Evolutionary conservation across 2,888 invertebrate species (phyloP).

Genomic region (Gastrophysa polygoni): DNA sequence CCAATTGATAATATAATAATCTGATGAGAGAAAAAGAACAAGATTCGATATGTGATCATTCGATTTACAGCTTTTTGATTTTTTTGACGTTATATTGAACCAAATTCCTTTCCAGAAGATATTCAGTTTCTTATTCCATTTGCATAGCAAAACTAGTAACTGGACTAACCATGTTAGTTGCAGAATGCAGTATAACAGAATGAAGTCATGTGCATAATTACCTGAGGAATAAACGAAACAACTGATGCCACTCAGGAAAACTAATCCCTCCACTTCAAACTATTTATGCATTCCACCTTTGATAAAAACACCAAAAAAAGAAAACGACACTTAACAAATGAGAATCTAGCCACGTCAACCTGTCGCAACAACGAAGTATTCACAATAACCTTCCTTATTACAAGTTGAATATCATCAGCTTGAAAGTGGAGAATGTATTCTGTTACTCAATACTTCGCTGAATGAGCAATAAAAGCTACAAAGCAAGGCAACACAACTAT

Average conservation of each 20-base stretch:
- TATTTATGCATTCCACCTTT: slow-evolving; percentile 9
- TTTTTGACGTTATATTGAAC: no score
- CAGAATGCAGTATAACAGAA: background rate
- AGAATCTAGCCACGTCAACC: slow-evolving; percentile 35
- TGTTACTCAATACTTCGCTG: background rate
- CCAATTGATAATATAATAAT: no score
- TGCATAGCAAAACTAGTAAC: background rate
- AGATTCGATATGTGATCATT: no score
- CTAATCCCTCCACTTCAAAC: background rate
- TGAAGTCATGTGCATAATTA: background rate
- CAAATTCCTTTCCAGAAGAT: no score
- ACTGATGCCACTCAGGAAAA: background rate
- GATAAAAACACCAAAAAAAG: slow-evolving; percentile 23
- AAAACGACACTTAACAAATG: slow-evolving; percentile 34
- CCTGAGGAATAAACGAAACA: background rate
- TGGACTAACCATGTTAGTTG: slow-evolving; percentile 12
- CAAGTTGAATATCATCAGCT: background rate
- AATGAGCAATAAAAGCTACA: slow-evolving; percentile 44
- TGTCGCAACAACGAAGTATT: slow-evolving; percentile 39
- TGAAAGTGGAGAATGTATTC: background rate
- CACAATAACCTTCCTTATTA: slow-evolving; percentile 26
- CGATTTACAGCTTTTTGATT: no score
- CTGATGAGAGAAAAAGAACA: no score
- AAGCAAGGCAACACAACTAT: slow-evolving; percentile 52
- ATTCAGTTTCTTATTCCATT: no score